Percentiles rank a stretch among this genome's conserved stretches.
phyloP scores from a whole-genome alignment of 2,797 vertebrate genomes.

The Glossophaga mutica region DNA sequence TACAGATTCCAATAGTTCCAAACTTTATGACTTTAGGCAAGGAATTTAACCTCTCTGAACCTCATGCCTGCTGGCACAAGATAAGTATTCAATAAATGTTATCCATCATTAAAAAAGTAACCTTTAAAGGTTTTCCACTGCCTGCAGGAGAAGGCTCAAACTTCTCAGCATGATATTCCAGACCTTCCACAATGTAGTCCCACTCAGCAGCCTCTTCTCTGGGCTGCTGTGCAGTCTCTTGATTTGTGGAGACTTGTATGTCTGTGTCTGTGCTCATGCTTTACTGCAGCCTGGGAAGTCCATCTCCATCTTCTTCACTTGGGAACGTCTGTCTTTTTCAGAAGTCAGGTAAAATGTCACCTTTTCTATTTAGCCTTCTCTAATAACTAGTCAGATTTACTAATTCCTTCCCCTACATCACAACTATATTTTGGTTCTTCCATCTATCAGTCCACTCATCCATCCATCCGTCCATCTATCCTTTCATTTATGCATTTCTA shows the following conservation, averaged over 20 bases:
- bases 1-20: neutral
- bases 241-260: neutral
- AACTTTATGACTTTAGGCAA: neutral
- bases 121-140: neutral
- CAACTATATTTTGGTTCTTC: neutral
- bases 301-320: neutral
- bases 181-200: neutral
- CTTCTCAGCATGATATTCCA: neutral
- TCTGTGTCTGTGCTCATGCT: neutral
- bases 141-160: neutral
- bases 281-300: neutral
- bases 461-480: too few relatives aligned
- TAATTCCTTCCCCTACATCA: neutral
- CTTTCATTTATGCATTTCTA: too few relatives aligned
- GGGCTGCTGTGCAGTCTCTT: neutral
- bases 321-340: neutral
- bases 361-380: neutral
- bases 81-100: neutral
- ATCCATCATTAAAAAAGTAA: neutral
- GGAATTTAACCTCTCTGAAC: neutral
- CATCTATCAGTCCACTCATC: too few relatives aligned
- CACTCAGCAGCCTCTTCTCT: neutral
- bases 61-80: neutral
- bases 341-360: neutral
- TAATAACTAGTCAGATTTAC: neutral